These are phyloP conservation scores for Brachymystax lenok DNA, from an alignment of 2,797 vertebrate genomes.

Conservation along the genomic window DNA sequence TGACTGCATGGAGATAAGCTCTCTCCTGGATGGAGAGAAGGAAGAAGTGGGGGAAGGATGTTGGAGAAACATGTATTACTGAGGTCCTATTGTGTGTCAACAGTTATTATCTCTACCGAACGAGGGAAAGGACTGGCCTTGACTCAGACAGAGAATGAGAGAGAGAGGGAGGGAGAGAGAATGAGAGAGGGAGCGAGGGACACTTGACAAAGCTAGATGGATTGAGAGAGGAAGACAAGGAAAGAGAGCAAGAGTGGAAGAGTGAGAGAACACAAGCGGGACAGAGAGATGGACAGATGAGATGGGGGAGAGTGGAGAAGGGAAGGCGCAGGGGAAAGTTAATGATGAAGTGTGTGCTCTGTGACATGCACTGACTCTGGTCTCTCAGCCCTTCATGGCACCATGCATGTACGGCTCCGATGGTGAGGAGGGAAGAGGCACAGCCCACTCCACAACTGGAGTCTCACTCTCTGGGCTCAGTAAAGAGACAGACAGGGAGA, in stretches of 20 bases:
- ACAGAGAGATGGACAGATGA: slow-evolving; percentile 28
- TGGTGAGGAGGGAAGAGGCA: slow-evolving; percentile 13
- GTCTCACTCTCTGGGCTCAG: slow-evolving; percentile 8
- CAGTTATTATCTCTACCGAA: not conserved
- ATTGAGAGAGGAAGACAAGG: slow-evolving; percentile 13
- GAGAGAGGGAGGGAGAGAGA: slow-evolving; percentile 25
- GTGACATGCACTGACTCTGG: slow-evolving; percentile 30
- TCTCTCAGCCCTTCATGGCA: slow-evolving; percentile 22
- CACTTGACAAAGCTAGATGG: not conserved
- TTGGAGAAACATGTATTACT: not conserved
- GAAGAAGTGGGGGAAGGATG: not conserved
- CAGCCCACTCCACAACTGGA: slow-evolving; percentile 21
- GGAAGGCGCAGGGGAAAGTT: slow-evolving; percentile 10
- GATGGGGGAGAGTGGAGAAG: slow-evolving; percentile 28
- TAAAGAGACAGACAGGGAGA: slow-evolving; percentile 14
- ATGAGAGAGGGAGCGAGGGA: too few species aligned
- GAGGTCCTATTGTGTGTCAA: too few species aligned
- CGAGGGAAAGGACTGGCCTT: slow-evolving; percentile 9
- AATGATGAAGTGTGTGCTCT: slow-evolving; percentile 37
- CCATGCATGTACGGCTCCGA: slow-evolving; percentile 29
- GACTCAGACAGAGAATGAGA: slow-evolving; percentile 22
- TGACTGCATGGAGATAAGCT: slow-evolving; percentile 36
- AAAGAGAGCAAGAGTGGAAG: slow-evolving; percentile 12
- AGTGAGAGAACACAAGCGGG: slow-evolving; percentile 22
- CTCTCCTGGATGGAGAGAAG: slow-evolving; percentile 8